Percentiles rank a stretch among this genome's conserved stretches.
Evolutionary conservation across 2,113 vertebrate species (phyloP).

Genomic region (Xyrauchen texanus): DNA sequence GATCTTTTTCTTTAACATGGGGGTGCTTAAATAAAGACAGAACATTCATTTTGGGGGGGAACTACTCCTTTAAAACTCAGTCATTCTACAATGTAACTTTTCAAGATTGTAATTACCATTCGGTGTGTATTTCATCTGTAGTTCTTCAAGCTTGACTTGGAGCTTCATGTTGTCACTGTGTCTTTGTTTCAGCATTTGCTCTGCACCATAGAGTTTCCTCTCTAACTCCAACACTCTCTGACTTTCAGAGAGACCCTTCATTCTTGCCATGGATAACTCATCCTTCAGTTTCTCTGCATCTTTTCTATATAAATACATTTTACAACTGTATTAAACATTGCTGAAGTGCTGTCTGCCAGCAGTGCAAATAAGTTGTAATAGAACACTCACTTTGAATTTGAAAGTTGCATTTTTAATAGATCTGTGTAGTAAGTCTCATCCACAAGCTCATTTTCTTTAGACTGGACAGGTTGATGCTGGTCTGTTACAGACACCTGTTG

Average conservation of each 20-base stretch:
- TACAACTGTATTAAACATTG: not conserved
- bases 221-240: slow-evolving; percentile 91
- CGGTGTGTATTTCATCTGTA: slow-evolving; percentile 89
- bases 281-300: slow-evolving; percentile 81
- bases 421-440: slow-evolving; percentile 87
- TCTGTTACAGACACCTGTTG: slow-evolving; percentile 55
- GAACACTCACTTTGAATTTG: slow-evolving; percentile 82
- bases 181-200: slow-evolving; percentile 82
- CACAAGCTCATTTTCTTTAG: slow-evolving; percentile 53
- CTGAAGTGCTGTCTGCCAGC: not conserved
- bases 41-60: too few relatives aligned
- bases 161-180: slow-evolving; percentile 90
- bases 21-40: too few relatives aligned
- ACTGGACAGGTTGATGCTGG: slow-evolving; percentile 47
- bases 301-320: slow-evolving; percentile 73
- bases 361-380: not conserved
- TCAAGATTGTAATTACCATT: slow-evolving; percentile 74
- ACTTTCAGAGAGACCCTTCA: slow-evolving; percentile 93
- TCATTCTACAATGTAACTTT: not conserved
- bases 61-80: not conserved
- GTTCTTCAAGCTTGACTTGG: slow-evolving; percentile 83
- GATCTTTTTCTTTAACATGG: too few relatives aligned
- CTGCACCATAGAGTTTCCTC: slow-evolving; percentile 86
- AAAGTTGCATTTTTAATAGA: slow-evolving; percentile 88
- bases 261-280: slow-evolving; percentile 89